Evolutionary conservation across 1,140 invertebrate genomes (phyloP).

Genomic region (Drosophila tsacasi): DNA sequence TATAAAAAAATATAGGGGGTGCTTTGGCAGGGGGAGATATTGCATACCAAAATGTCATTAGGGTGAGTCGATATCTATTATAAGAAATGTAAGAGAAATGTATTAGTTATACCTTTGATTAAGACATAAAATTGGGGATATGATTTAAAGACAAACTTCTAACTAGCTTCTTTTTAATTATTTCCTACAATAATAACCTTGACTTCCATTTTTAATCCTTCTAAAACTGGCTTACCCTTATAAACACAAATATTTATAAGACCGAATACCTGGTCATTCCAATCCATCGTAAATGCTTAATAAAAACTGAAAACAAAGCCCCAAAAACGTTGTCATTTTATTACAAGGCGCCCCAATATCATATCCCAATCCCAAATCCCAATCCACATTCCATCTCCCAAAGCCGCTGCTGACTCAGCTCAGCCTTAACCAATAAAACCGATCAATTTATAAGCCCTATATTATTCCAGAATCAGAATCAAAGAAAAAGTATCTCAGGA

Average conservation of each 20-base stretch:
- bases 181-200: not conserved
- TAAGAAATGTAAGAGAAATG: not conserved
- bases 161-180: not conserved
- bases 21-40: constrained; percentile 11
- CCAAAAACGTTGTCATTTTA: constrained; percentile 41
- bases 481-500: constrained; percentile 68
- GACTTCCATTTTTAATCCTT: too few relatives aligned
- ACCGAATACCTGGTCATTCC: constrained; percentile 4
- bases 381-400: constrained; percentile 37
- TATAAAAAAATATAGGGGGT: constrained; percentile 1
- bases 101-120: not conserved
- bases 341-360: constrained; percentile 20
- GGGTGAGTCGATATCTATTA: constrained; percentile 9
- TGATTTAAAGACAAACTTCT: not conserved
- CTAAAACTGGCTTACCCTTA: not conserved
- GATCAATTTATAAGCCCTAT: constrained; percentile 63
- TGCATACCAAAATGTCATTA: constrained; percentile 4
- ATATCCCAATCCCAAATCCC: constrained; percentile 7
- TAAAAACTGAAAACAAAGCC: constrained; percentile 32
- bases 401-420: constrained; percentile 33
- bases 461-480: not conserved
- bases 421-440: constrained; percentile 43
- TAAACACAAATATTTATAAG: constrained; percentile 11
- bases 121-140: not conserved
- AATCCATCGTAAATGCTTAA: constrained; percentile 38